Evolutionary conservation across 2,888 invertebrate species (phyloP).

Genomic region (Eremobia ochroleuca): DNA sequence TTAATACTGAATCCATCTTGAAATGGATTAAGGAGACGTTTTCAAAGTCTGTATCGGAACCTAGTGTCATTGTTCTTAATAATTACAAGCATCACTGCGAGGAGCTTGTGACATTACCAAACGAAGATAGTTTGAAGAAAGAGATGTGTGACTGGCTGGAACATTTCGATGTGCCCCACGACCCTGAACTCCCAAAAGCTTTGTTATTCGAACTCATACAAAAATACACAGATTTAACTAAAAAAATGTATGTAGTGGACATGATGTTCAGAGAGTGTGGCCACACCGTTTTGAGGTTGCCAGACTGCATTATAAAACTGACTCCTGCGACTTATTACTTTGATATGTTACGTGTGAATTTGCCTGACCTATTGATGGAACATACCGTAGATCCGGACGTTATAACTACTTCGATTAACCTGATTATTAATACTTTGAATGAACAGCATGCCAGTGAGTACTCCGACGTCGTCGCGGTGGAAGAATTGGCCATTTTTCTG

Average conservation of each 20-base stretch:
- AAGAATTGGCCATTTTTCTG: conserved; percentile 10
- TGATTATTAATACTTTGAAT: conserved; percentile 14
- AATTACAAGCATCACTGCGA: conserved; percentile 49
- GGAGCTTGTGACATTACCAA: conserved; percentile 53
- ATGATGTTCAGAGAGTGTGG: conserved; percentile 13
- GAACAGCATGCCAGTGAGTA: not conserved
- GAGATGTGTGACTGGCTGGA: conserved; percentile 72
- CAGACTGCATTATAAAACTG: conserved; percentile 40
- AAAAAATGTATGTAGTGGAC: conserved; percentile 32
- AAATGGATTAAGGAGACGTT: conserved; percentile 34
- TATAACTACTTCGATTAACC: not conserved
- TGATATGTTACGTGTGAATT: conserved; percentile 27
- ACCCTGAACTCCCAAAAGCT: conserved; percentile 65
- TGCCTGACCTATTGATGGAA: not conserved
- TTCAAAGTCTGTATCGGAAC: not conserved
- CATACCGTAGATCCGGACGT: not conserved
- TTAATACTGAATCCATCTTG: conserved; percentile 8
- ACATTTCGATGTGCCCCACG: conserved; percentile 65
- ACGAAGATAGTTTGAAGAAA: conserved; percentile 48
- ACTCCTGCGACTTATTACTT: conserved; percentile 40
- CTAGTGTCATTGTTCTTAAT: conserved; percentile 47
- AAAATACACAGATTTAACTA: conserved; percentile 57
- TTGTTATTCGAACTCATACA: conserved; percentile 68
- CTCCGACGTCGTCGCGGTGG: not conserved
- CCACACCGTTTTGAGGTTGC: conserved; percentile 49